Base-by-base conservation (phyloP, 2,888 invertebrate genomes). In the Protodeltote pygarga region DNA sequence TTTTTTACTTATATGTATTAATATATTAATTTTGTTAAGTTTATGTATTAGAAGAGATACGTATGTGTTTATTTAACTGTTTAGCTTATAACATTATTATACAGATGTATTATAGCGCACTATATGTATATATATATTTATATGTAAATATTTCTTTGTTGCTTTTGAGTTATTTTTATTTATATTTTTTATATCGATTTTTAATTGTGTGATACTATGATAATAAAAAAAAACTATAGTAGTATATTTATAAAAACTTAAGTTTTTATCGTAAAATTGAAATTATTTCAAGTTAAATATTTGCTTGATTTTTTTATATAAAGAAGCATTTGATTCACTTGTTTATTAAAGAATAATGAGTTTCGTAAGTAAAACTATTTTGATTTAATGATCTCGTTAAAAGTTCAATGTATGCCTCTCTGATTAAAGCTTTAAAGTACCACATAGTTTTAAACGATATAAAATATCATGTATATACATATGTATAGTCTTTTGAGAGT, bases 71-170 rank as follows among this genome's bases (percentile, higher is more conserved):
- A 58, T 55, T 38, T 49, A 54, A 49, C 34, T 14, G 19, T 32
- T 23, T 39, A 27, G 57, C 52, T 63, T 59, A 44, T 61, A 52
- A 59, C 38, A 33, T 8, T 45, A 33, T 46, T n/a, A 42, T 39
- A 46, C 25, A 53, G 48, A 45, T 66, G 68, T 66, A 65, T 59
- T 16, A 65, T 59, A 65, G 31, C 16, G 44, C 57, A 54, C 34
- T 54, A 23, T 67, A 55, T 69, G 59, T 66, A 66, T 41, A 67
- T 67, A 58, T 53, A 31, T 65, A 53, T 60, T 37, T 63, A 65
- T 72, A 71, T 74, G 73, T 74, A 73, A 64, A 73, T 73, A 77
- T 68, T 37, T 47, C 25, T 58, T 51, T 63, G 60, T 69, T 70
- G 68, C 57, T 60, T 61, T 51, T 58, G 52, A 45, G 34, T 45